Conservation (phyloP, 2,113 vertebrate genomes). For the Neogale vison region DNA sequence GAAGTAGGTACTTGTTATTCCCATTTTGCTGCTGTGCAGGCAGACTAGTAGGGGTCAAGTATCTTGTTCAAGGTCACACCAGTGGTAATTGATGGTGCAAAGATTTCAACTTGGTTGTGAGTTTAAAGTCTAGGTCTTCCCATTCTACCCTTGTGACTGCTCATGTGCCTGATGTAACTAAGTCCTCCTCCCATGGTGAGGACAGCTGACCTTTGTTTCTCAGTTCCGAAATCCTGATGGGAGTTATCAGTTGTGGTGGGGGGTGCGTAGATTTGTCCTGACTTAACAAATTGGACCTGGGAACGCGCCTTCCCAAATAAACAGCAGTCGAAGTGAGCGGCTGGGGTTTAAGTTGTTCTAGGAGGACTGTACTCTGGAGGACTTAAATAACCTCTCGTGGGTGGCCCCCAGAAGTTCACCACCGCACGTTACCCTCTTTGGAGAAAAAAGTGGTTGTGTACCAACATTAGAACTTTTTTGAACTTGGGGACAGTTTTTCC, state of each 20-base stretch:
- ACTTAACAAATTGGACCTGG: not conserved
- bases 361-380: not conserved
- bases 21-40: conserved; percentile 40
- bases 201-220: conserved; percentile 38
- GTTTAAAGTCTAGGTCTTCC: conserved; percentile 1
- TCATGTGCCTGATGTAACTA: not conserved
- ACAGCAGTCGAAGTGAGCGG: not conserved
- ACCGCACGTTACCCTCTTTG: not conserved
- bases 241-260: not conserved
- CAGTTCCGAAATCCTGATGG: not conserved
- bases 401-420: not conserved
- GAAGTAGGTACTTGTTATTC: not conserved
- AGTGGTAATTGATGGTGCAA: not conserved
- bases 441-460: not conserved
- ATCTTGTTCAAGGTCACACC: not conserved
- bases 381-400: not conserved
- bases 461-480: not conserved
- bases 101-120: conserved; percentile 27
- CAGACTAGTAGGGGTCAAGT: conserved; percentile 45
- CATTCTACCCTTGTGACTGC: not conserved
- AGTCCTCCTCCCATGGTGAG: not conserved
- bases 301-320: not conserved
- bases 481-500: not conserved
- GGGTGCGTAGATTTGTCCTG: not conserved
- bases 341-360: not conserved